Evolutionary conservation across 2,888 invertebrate species (phyloP), one percentile per base, ranked within the genome.

Genomic region (Athalia circularis): DNA sequence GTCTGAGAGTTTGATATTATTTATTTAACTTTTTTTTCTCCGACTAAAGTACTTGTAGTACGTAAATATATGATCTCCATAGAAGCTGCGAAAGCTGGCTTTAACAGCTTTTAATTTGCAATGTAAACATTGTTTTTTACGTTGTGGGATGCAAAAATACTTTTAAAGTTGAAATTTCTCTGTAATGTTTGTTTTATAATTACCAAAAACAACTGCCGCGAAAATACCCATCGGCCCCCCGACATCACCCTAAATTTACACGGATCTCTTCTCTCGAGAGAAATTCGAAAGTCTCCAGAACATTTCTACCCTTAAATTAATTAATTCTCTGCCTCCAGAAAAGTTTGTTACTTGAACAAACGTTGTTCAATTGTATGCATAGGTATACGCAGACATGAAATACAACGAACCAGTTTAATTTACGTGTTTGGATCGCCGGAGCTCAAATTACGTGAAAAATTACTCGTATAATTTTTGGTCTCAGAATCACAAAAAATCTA

Each of bases 171-270:
- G 13, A 13, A 59, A 72, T 59, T 7, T 54, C 29, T n/a, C 68
- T 54, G 50, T 11, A 47, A 47, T 13, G 59, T 59, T 72, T 72
- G 15, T n/a, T 59, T 59, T 72, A 72, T 72, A 72, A 59, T 59
- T 57, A 72, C 8, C 13, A 47, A 72, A 72, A 72, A 72, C 52
- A 72, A 72, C 72, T 72, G 13, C 72, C 9, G 72, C 29, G n/a
- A 7, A 13, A 15, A 45, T 11, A 47, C 47, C 47, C 15, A 13
- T n/a, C 50, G 48, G n/a, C 8, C n/a, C 45, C 29, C 45, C 50
- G 13, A 6, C 15, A 48, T 29, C 52, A 13, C 29, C 9, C 43
- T 43, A 29, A 9, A 29, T n/a, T 13, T 8, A 45, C 9, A 5
- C 45, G 3, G 8, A 45, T 65, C 45, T 43, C 13, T 57, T 72